Conservation (phyloP, 1,140 invertebrate species). For the Drosophila pseudoananassae region DNA sequence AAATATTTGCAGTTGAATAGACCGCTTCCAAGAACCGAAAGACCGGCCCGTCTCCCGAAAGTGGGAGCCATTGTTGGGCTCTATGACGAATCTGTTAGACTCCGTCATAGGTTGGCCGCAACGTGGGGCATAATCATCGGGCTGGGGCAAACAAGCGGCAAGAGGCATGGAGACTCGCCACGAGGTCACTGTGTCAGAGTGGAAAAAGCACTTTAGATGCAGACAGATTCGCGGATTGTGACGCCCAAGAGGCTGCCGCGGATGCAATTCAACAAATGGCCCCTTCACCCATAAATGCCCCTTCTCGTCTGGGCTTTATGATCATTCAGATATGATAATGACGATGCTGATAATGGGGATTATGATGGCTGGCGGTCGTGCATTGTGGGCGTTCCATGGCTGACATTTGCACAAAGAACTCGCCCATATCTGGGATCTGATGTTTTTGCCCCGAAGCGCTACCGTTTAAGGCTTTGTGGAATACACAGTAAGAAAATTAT, state of each 20-base stretch:
- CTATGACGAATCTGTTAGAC: constrained; percentile 48
- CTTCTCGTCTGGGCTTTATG: constrained; percentile 10
- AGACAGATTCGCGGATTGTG: constrained; percentile 70
- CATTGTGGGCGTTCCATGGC: constrained; percentile 70
- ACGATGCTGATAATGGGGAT: constrained; percentile 34
- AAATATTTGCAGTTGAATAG: constrained; percentile 72
- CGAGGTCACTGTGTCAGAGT: constrained; percentile 75
- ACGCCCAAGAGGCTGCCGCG: constrained; percentile 77
- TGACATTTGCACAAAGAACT: constrained; percentile 67
- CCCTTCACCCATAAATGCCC: constrained; percentile 7
- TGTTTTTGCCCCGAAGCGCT: constrained; percentile 56
- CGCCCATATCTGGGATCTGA: constrained; percentile 52
- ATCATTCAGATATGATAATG: constrained; percentile 29
- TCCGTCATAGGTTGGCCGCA: constrained; percentile 37
- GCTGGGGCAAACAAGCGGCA: constrained; percentile 37
- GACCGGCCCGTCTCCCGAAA: constrained; percentile 16
- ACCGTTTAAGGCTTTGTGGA: constrained; percentile 55
- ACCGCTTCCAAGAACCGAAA: constrained; percentile 53
- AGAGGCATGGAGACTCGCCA: constrained; percentile 37
- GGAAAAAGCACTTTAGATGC: constrained; percentile 67
- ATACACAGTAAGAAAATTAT: constrained; percentile 21
- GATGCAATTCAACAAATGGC: constrained; percentile 78
- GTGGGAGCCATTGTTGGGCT: constrained; percentile 38
- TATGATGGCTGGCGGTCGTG: constrained; percentile 58
- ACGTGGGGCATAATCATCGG: constrained; percentile 72